Base-by-base conservation (phyloP, 2,888 invertebrate genomes). In the Trichogramma evanescens region DNA sequence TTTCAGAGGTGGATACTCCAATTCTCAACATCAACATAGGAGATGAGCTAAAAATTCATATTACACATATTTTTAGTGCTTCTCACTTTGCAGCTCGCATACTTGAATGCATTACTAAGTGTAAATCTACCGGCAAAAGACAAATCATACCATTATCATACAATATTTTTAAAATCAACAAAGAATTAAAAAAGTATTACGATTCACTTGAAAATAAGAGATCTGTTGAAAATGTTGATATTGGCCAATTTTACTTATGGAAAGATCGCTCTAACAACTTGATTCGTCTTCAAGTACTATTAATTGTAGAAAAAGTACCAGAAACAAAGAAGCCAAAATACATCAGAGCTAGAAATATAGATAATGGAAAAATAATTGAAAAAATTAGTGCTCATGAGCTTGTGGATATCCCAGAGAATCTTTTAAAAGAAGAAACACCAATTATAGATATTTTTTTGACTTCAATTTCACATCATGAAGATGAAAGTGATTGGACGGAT, bases 61-160 rank as follows among this genome's bases (percentile, higher is more conserved):
- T 73, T 6, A 66, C 69, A 1, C 69, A 67, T 82, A 6, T 86
- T 40, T 81, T 83, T 57, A 81, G 84, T 65, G 87, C 88, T 0
- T 83, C 83, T 0, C 81, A 82, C 59, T 88, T 83, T 69, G 84
- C 85, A 9, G 87, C 82, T 0, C 80, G 85, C 58, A 66, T 86
- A 7, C 64, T 84, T 43, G 79, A 82, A 56, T 79, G 81, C 64
- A 72, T 70, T 42, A 73, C 72, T 62, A 66, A 74, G 5, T 48
- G 39, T 38, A 39, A 51, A 13, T 26, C 6, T 13, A 66, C 63
- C 2, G 63, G 58, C 5, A 53, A 68, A 13, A 58, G 63, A n/a
- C 26, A 58, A 54, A 60, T 38, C 26, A 51, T 48, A 7, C 38
- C 26, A 0, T 68, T 43, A 67, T 70, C 40, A 66, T 66, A 26